Percentiles rank a stretch among this genome's conserved stretches.
phyloP scores from a whole-genome alignment of 1,140 invertebrate genomes.

The Zaprionus nigranus region DNA sequence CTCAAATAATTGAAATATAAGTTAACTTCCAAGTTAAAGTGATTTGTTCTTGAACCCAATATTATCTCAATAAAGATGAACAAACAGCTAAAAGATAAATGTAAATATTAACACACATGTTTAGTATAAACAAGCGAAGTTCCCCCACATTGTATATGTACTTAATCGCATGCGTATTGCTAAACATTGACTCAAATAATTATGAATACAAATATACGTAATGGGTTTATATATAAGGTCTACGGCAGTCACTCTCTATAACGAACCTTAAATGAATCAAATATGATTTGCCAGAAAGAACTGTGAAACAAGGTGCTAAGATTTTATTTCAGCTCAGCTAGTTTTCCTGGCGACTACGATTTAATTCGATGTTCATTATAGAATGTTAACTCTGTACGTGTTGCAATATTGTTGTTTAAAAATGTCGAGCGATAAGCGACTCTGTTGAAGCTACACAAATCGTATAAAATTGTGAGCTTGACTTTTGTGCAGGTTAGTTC shows the following conservation, averaged over 20 bases:
- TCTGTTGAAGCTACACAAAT: not conserved
- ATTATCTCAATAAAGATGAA: not conserved
- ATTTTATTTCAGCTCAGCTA: too few relatives aligned
- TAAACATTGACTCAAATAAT: slow-evolving; percentile 12
- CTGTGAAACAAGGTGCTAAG: not conserved
- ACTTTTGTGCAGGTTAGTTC: slow-evolving; percentile 6
- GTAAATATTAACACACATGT: slow-evolving; percentile 1
- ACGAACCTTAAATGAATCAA: not conserved
- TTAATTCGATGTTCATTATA: not conserved
- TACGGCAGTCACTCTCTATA: not conserved
- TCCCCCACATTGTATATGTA: not conserved
- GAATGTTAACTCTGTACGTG: not conserved
- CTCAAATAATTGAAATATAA: too few relatives aligned
- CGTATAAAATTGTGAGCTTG: not conserved
- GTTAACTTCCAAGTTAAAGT: not conserved
- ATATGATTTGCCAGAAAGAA: not conserved
- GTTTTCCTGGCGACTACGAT: not conserved
- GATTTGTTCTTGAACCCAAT: not conserved
- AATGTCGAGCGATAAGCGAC: not conserved
- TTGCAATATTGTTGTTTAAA: not conserved
- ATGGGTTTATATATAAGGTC: not conserved
- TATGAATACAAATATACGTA: not conserved
- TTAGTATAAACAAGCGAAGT: not conserved
- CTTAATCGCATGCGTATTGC: slow-evolving; percentile 10
- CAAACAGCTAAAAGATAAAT: not conserved